A percentile compares a stretch with the other conserved stretches of the same genome.
Evolutionary conservation across 2,888 invertebrate species (phyloP).

Genomic region (Operophtera brumata): DNA sequence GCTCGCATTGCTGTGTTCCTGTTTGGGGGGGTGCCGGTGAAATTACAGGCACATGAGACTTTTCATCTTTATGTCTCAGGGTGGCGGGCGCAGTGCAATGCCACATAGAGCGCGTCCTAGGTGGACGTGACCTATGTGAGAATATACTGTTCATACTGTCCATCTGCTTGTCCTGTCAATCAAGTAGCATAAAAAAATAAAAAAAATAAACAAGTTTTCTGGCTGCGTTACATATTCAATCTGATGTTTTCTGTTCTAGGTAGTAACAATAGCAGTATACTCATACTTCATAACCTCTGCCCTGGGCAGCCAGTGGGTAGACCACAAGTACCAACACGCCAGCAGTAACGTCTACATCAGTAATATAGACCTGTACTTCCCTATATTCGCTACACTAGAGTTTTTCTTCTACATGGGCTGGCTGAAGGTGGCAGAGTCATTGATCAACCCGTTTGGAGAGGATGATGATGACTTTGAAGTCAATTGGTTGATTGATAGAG

Average conservation of each 20-base stretch:
- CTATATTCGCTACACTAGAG: slow-evolving; percentile 93
- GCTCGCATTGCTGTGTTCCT: too few species aligned
- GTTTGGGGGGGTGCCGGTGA: too few species aligned
- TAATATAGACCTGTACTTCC: slow-evolving; percentile 92
- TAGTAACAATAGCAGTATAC: slow-evolving; percentile 95
- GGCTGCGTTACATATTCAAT: too few species aligned
- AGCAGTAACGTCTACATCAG: slow-evolving; percentile 64
- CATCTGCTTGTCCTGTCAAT: too few species aligned
- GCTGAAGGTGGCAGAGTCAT: slow-evolving; percentile 94
- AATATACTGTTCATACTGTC: too few species aligned
- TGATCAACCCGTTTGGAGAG: slow-evolving; percentile 95
- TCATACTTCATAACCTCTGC: slow-evolving; percentile 94
- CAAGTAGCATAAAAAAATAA: too few species aligned
- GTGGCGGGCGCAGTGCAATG: too few species aligned
- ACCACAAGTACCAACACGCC: slow-evolving; percentile 69
- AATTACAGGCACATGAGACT: too few species aligned
- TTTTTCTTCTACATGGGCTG: slow-evolving; percentile 95
- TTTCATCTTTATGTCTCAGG: too few species aligned
- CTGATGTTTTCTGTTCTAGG: slow-evolving; percentile 74
- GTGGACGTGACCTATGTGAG: too few species aligned
- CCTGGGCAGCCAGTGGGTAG: slow-evolving; percentile 94
- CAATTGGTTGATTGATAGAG: slow-evolving; percentile 96
- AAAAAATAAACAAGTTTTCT: too few species aligned
- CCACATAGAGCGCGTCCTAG: too few species aligned
- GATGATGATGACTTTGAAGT: slow-evolving; percentile 96